phyloP scores from a whole-genome alignment of 2,888 invertebrate genomes.

The Drosophila helvetica region DNA sequence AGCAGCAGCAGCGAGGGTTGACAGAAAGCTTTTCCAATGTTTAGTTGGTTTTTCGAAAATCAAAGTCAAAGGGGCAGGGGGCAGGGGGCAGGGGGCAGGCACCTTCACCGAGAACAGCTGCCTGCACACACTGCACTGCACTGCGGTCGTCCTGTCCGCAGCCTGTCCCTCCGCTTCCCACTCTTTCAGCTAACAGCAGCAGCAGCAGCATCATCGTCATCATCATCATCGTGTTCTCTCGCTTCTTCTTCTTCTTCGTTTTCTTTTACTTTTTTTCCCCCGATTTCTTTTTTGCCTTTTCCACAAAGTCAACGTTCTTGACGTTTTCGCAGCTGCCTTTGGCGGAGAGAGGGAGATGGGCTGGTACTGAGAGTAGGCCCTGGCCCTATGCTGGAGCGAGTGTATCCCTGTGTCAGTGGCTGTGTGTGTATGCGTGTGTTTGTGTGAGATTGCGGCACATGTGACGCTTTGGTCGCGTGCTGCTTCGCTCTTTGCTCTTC shows the following conservation, averaged over 20 bases:
- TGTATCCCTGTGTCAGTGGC: background rate
- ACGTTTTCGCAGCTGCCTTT: conserved; percentile 74
- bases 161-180: conserved; percentile 5
- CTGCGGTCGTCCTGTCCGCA: conserved; percentile 54
- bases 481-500: conserved; percentile 61
- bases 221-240: conserved; percentile 12
- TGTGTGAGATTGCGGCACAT: conserved; percentile 72
- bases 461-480: conserved; percentile 79
- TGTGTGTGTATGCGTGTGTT: conserved; percentile 4
- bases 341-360: conserved; percentile 20
- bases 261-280: conserved; percentile 40
- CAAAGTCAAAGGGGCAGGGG: conserved; percentile 48
- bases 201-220: conserved; percentile 44
- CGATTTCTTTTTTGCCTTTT: conserved; percentile 58
- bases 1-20: conserved; percentile 47
- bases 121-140: conserved; percentile 39
- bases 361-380: conserved; percentile 3
- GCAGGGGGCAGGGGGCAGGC: too few relatives aligned
- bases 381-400: conserved; percentile 4
- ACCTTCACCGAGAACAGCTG: conserved; percentile 32
- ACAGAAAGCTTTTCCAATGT: conserved; percentile 49
- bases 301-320: conserved; percentile 78
- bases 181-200: conserved; percentile 44
- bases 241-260: conserved; percentile 42
- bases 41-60: conserved; percentile 24